Base-by-base conservation (phyloP, 2,113 vertebrate species). In the Eulacestoma nigropectus region DNA sequence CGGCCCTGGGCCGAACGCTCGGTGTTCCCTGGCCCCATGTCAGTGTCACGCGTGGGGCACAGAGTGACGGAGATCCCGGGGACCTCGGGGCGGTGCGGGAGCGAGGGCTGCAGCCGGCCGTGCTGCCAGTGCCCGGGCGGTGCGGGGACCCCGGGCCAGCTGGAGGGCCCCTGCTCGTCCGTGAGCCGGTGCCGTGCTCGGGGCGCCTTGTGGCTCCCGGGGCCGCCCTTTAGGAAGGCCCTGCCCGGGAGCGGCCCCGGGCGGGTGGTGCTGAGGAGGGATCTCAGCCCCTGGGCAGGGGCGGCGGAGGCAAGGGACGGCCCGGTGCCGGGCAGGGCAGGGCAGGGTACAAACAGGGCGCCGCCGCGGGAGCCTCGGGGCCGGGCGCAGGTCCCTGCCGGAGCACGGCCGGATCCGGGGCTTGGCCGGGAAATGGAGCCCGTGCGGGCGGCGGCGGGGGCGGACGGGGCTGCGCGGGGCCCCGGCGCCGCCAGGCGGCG, bases 1-100 rank as follows among this genome's bases (percentile, higher is more conserved):
- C 4, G 29, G 29, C 16, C 52, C 47, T 22, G 4, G 32, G 3
- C 0, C 29, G 33, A 25, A 23, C 5, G 4, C n/a, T 59, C 23
- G 22, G n/a, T 59, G n/a, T 4, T 53, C 10, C 30, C 47, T n/a
- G 60, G 15, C 25, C 25, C 20, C 62, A 16, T 47, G 22, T 15
- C 19, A 29, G 22, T 5, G 5, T 60, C 75, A 9, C 1, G 4
- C 7, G 4, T 13, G 14, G 65, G 27, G 55, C 20, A 5, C 4
- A 53, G 59, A n/a, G 29, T 30, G 60, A 23, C 1, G 0, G 72
- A 60, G 35, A 46, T 41, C 14, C 10, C 7, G 3, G 26, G 27
- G 32, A 35, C 12, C 13, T 50, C 4, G 4, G 63, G 8, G 14
- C 6, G 21, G 13, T 46, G 33, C 17, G 12, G 13, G 42, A 25